Conservation (phyloP, 1,140 invertebrate genomes). For the Drosophila pseudoobscura region DNA sequence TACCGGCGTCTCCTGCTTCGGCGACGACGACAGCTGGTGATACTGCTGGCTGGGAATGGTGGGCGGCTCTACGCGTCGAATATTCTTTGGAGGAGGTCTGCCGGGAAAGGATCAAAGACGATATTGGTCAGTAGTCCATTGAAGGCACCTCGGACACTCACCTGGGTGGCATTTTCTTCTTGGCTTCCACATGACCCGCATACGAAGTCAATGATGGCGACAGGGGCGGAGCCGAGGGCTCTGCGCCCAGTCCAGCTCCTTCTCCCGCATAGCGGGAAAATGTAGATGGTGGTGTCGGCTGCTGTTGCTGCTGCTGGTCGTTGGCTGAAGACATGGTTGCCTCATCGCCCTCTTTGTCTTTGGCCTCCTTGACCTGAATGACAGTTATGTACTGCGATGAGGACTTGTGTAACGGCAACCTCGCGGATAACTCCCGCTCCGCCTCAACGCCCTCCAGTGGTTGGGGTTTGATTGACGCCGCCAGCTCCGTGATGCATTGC, state of each 20-base stretch:
- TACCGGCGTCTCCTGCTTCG: slow-evolving; percentile 65
- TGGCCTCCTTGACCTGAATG: slow-evolving; percentile 90
- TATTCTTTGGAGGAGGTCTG: slow-evolving; percentile 87
- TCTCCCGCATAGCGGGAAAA: slow-evolving; percentile 52
- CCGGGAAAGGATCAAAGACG: not conserved
- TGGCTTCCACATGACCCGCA: slow-evolving; percentile 81
- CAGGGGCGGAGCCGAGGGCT: slow-evolving; percentile 73
- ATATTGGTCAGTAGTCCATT: too few relatives aligned
- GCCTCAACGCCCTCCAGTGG: not conserved
- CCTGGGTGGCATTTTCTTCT: slow-evolving; percentile 87
- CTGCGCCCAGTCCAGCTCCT: slow-evolving; percentile 26
- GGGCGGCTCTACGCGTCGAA: slow-evolving; percentile 85
- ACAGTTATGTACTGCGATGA: slow-evolving; percentile 93
- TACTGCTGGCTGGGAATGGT: slow-evolving; percentile 83
- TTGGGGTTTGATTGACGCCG: slow-evolving; percentile 80
- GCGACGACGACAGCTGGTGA: slow-evolving; percentile 66
- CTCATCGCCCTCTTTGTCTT: slow-evolving; percentile 72
- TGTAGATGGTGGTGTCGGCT: slow-evolving; percentile 56
- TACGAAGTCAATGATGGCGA: slow-evolving; percentile 83
- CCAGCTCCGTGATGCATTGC: slow-evolving; percentile 88
- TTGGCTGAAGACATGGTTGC: slow-evolving; percentile 24
- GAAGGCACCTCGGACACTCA: slow-evolving; percentile 67
- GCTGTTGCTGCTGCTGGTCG: slow-evolving; percentile 28
- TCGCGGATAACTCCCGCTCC: slow-evolving; percentile 10
- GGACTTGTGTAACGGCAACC: slow-evolving; percentile 77